Percentiles rank a stretch among this genome's conserved stretches.
Conservation (phyloP, 2,113 vertebrate species). For the Lanius collurio region DNA sequence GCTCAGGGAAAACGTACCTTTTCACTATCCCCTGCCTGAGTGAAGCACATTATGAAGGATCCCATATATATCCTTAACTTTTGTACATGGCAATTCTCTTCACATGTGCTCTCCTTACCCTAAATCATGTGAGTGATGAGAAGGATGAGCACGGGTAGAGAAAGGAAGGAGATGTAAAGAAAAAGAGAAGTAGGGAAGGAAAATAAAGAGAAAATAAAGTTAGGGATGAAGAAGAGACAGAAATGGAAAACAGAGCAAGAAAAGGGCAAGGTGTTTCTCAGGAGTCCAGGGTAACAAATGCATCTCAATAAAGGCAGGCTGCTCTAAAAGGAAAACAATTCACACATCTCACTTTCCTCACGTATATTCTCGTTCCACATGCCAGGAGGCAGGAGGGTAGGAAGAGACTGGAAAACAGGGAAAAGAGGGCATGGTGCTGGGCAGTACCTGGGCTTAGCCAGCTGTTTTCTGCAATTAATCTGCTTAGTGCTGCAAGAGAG, state of each 20-base stretch:
- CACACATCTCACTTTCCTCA: not conserved
- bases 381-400: not conserved
- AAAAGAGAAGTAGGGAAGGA: conserved; percentile 6
- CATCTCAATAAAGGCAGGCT: conserved; percentile 60
- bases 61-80: conserved; percentile 72
- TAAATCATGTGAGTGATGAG: conserved; percentile 69
- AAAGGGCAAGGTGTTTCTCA: conserved; percentile 53
- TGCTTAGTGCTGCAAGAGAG: not conserved
- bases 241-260: conserved; percentile 47
- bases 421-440: not conserved
- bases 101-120: conserved; percentile 44
- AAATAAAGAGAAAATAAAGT: conserved; percentile 63
- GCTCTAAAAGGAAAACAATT: conserved; percentile 65
- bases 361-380: conserved; percentile 35
- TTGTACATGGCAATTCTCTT: conserved; percentile 61
- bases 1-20: conserved; percentile 67
- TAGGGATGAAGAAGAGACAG: conserved; percentile 32
- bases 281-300: conserved; percentile 56
- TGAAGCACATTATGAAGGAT: conserved; percentile 67
- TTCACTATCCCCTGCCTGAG: conserved; percentile 63
- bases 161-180: conserved; percentile 6
- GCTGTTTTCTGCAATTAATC: not conserved
- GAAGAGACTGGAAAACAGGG: not conserved
- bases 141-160: not conserved
- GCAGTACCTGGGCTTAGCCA: not conserved